Percentiles rank a stretch among this genome's conserved stretches.
Evolutionary conservation across 2,888 invertebrate genomes (phyloP).

Genomic region (Ectobius pallidus): DNA sequence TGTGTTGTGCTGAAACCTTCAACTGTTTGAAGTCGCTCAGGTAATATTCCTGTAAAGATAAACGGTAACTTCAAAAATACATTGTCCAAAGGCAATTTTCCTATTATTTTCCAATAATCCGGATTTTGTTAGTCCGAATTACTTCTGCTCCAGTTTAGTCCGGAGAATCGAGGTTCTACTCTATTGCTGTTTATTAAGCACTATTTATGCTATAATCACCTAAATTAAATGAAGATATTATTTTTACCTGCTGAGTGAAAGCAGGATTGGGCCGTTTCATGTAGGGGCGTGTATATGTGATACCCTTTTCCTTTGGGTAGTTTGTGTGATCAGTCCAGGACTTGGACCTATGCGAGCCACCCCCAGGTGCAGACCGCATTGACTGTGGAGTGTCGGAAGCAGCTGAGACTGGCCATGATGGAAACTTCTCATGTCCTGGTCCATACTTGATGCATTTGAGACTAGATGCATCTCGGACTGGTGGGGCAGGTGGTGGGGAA

Average conservation of each 20-base stretch:
- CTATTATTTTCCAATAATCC: too few species aligned
- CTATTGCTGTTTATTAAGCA: too few species aligned
- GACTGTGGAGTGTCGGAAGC: constrained; percentile 59
- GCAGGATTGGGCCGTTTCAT: constrained; percentile 65
- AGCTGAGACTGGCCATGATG: constrained; percentile 74
- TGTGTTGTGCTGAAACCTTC: too few species aligned
- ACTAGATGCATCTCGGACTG: constrained; percentile 70
- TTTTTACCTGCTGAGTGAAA: constrained; percentile 63
- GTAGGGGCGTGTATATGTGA: constrained; percentile 66
- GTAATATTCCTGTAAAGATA: too few species aligned
- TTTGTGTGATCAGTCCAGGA: constrained; percentile 75
- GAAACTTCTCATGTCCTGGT: constrained; percentile 75
- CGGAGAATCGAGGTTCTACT: too few species aligned
- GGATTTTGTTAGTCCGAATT: too few species aligned
- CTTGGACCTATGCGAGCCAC: constrained; percentile 68
- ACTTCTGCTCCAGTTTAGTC: too few species aligned
- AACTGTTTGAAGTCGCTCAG: too few species aligned
- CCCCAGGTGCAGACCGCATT: constrained; percentile 55
- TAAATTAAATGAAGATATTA: too few species aligned
- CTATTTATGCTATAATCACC: too few species aligned
- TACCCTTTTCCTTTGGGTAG: constrained; percentile 71
- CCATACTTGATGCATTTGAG: constrained; percentile 70
- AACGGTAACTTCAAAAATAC: too few species aligned
- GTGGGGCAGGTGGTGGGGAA: constrained; percentile 62
- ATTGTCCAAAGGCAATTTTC: too few species aligned